Percentiles rank a stretch among this genome's conserved stretches.
These are phyloP conservation scores for human (Homo sapiens) DNA, from an alignment of 2,113 vertebrate genomes.

Conservation along the genomic window GRCh38 chr1:71524001-71524500, in stretches of 20 bases:
- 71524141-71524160: constrained; percentile 48
- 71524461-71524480: neutral
- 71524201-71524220: constrained; percentile 49
- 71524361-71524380: constrained; percentile 27
- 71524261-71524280: constrained; percentile 34
- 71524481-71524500: constrained; percentile 14
- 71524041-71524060: neutral
- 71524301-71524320: neutral
- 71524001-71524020: neutral
- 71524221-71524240: constrained; percentile 57
- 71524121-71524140: constrained; percentile 3
- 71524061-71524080: neutral
- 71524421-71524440: neutral
- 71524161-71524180: constrained; percentile 37
- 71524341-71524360: neutral
- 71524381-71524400: neutral
- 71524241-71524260: constrained; percentile 35
- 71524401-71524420: neutral
- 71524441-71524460: neutral
- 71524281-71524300: constrained; percentile 28
- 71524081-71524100: neutral
- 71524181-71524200: constrained; percentile 52
- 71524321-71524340: neutral
- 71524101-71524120: neutral
- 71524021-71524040: constrained; percentile 11